phyloP scores from a whole-genome alignment of 2,888 invertebrate genomes.

The Acanthopleura granulata region DNA sequence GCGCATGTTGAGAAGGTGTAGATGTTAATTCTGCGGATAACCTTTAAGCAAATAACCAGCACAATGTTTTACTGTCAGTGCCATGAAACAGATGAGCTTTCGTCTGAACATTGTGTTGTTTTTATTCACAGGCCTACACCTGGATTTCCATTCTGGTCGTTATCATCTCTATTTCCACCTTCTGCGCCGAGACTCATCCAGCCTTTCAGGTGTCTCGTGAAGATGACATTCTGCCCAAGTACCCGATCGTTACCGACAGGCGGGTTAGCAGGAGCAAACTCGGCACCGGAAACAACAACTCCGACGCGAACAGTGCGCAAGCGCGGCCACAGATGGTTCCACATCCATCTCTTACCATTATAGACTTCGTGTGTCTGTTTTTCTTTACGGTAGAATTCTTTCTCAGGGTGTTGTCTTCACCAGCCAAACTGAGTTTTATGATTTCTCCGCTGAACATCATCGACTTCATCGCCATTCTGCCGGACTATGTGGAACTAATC shows the following conservation, averaged over 20 bases:
- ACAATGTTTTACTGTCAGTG: too few relatives aligned
- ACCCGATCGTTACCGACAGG: neutral
- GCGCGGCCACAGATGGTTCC: constrained; percentile 32
- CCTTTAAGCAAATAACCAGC: too few relatives aligned
- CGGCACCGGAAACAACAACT: neutral
- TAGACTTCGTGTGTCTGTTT: constrained; percentile 58
- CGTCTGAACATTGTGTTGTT: neutral
- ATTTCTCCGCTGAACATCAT: constrained; percentile 61
- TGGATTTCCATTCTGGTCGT: constrained; percentile 63
- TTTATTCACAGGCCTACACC: constrained; percentile 52
- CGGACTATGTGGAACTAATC: constrained; percentile 60
- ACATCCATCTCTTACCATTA: constrained; percentile 55
- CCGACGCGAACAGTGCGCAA: constrained; percentile 21
- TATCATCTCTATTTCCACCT: constrained; percentile 61
- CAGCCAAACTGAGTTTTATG: constrained; percentile 57
- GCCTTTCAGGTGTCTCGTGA: constrained; percentile 42
- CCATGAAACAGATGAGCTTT: too few relatives aligned
- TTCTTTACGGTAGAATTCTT: constrained; percentile 64
- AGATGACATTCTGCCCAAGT: constrained; percentile 21
- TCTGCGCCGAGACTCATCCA: constrained; percentile 63
- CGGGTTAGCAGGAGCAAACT: too few relatives aligned
- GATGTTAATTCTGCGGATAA: too few relatives aligned
- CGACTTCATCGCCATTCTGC: constrained; percentile 61
- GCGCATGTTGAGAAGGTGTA: too few relatives aligned
- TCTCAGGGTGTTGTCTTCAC: constrained; percentile 57